Evolutionary conservation across 2,888 invertebrate species (phyloP).

Genomic region (Griposia aprilina): DNA sequence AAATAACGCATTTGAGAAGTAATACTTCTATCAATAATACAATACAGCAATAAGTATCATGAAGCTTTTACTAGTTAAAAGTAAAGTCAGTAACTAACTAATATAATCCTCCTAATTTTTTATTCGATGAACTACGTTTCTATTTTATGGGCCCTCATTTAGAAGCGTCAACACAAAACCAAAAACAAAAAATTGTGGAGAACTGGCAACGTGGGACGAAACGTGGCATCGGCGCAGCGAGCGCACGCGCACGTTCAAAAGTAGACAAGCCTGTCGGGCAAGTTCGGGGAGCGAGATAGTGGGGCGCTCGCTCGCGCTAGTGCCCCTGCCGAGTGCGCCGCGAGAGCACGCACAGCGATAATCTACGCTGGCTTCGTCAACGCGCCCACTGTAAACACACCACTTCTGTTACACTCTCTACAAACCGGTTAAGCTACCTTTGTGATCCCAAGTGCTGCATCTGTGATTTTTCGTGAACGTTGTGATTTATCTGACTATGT

Average conservation of each 20-base stretch:
- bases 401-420: conserved; percentile 81
- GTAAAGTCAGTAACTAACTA: conserved; percentile 45
- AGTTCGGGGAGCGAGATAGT: conserved; percentile 80
- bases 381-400: conserved; percentile 75
- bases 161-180: conserved; percentile 87
- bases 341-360: conserved; percentile 77
- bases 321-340: conserved; percentile 82
- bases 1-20: background rate
- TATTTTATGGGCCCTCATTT: conserved; percentile 88
- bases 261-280: conserved; percentile 84
- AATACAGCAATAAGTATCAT: conserved; percentile 13
- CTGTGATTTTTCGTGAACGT: conserved; percentile 76
- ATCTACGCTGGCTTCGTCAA: conserved; percentile 67
- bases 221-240: conserved; percentile 87
- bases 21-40: conserved; percentile 1
- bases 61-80: conserved; percentile 24
- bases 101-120: conserved; percentile 68
- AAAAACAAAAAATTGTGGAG: conserved; percentile 79
- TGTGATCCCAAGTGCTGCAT: conserved; percentile 81
- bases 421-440: conserved; percentile 86
- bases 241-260: conserved; percentile 86
- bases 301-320: conserved; percentile 83
- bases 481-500: conserved; percentile 72
- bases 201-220: conserved; percentile 85
- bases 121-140: conserved; percentile 80